Base-by-base conservation (phyloP, 2,113 vertebrate genomes). In the Nothobranchius furzeri region DNA sequence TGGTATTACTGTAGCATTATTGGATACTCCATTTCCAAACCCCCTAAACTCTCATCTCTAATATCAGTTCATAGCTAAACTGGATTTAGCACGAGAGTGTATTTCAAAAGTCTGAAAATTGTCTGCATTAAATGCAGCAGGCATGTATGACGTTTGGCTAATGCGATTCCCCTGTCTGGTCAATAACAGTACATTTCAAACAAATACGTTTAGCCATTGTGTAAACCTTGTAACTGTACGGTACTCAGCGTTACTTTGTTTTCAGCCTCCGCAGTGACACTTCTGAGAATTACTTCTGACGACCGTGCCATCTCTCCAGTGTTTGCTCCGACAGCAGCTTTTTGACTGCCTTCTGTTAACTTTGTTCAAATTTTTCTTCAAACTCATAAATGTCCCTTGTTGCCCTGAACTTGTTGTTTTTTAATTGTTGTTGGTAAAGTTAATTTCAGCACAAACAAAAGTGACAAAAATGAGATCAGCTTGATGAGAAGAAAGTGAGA, bases 121-220 rank as follows among this genome's bases (percentile, higher is more conserved):
- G 75, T 70, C 68, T 71, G 67, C 67, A 75, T 75, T 75, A 81
- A 77, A 70, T 83, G 54, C 68, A 60, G 30, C 4, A 64, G 79
- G 61, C 56, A 70, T 69, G 69, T 69, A 59, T 46, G 66, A 30
- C 13, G 67, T 78, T 73, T 71, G 50, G 17, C 58, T 85, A 79
- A 88, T 86, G 57, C 70, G 69, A 85, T 88, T 84, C 78, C 49
- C 65, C 40, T 12, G 42, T 42, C 60, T 68, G 68, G 63, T 78
- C 81, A 84, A 67, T 82, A 76, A 30, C 3, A 73, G 50, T 68
- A 65, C 12, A 74, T 81, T 86, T 78, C 42, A 68, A 15, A 73
- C 30, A 74, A 82, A 84, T 74, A 68, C 48, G 60, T 82, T 75
- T 73, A 76, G 14, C 51, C 13, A 50, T 15, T 25, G 45, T 55